Evolutionary conservation across 2,797 vertebrate species (phyloP).

Genomic region (Limnodromus scolopaceus): DNA sequence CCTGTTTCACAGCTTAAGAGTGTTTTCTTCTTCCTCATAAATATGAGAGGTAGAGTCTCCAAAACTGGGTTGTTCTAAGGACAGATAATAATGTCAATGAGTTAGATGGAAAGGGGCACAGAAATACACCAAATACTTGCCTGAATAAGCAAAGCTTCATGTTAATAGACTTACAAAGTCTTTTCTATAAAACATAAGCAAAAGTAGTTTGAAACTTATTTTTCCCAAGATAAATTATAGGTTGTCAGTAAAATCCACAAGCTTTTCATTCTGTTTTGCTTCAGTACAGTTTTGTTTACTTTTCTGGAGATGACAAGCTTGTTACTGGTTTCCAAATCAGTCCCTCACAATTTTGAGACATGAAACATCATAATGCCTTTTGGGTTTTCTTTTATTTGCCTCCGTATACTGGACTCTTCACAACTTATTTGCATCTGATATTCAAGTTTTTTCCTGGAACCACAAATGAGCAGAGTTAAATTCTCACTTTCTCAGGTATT

Average conservation of each 20-base stretch:
- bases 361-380: neutral
- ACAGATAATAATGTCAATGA: neutral
- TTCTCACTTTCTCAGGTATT: neutral
- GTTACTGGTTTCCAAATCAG: neutral
- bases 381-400: neutral
- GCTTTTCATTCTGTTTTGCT: neutral
- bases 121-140: neutral
- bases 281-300: neutral
- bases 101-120: neutral
- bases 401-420: neutral
- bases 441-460: neutral
- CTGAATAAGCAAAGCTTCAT: neutral
- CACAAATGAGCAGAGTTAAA: neutral
- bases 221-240: neutral
- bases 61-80: neutral
- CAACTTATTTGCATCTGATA: neutral
- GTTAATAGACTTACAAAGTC: neutral
- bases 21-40: neutral
- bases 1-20: neutral
- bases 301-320: neutral
- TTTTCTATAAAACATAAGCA: neutral
- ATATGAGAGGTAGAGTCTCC: neutral
- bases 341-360: neutral
- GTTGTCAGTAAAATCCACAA: neutral
- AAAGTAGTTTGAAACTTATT: neutral